Base-by-base conservation (phyloP, 2,797 vertebrate genomes). In the Acipenser oxyrinchus region DNA sequence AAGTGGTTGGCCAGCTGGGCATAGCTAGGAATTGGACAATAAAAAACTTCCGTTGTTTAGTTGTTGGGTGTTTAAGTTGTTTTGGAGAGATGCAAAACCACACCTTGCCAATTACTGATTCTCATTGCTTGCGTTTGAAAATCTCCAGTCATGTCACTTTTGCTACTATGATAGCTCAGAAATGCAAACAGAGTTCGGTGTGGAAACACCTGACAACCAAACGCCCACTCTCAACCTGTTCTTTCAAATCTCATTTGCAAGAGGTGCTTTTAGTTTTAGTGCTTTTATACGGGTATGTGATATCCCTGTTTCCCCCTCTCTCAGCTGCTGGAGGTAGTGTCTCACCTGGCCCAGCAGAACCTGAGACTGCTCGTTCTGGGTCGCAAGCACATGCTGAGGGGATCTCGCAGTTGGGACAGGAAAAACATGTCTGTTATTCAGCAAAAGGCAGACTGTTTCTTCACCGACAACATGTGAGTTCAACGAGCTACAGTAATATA, bases 401-500 rank as follows among this genome's bases (percentile, higher is more conserved):
- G 82, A 15, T 79, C 84, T 63, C 71, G 65, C 7, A 81, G 69
- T 10, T 97, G 95, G 94, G 79, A 80, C 53, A 85, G 59, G 77
- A 69, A 78, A 23, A 72, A 94, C 72, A 92, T 99, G 88, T 77
- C 74, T n/a, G 78, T 78, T 9, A 82, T 97, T 74, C 88, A 86
- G 76, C 79, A 86, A 76, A 92, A 89, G 72, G 94, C 93, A 61
- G 83, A 93, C 53, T 96, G 94, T 83, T 99, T 99, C 79, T 99
- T 98, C 83, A 93, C 95, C 48, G 93, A 95, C 8, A 88, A 98
- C 78, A 90, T 93, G 96, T 98, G 79, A 91, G 94, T 89, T 37
- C 37, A 37, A 37, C 1, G 5, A 37, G 37, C 37, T 37, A 37
- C 5, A 37, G 37, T 37, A 37, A 37, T 37, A 5, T 37, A 37